phyloP scores from a whole-genome alignment of 2,888 invertebrate genomes.

The Athalia cordata region DNA sequence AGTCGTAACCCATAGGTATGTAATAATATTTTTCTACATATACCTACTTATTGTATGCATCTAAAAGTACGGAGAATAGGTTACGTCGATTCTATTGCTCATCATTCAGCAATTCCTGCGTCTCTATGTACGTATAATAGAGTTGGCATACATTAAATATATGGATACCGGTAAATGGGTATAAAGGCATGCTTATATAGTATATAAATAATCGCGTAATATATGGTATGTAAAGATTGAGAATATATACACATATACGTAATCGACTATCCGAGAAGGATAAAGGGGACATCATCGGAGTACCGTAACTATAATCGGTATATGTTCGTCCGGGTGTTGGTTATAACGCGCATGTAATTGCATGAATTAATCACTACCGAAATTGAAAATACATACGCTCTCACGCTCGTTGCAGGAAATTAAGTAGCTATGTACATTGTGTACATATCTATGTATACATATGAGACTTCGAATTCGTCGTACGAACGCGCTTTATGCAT shows the following conservation, averaged over 20 bases:
- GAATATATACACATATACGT: neutral
- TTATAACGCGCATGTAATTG: conserved; percentile 4
- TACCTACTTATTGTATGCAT: neutral
- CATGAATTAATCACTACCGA: neutral
- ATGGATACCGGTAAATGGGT: conserved; percentile 1
- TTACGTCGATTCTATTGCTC: conserved; percentile 37
- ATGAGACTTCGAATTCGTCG: too few species aligned
- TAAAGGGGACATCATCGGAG: conserved; percentile 20
- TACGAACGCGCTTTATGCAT: too few species aligned
- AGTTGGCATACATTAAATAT: neutral
- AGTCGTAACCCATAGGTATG: neutral
- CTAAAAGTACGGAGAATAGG: conserved; percentile 13
- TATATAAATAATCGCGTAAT: neutral
- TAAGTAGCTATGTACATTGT: too few species aligned
- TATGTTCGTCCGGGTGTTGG: conserved; percentile 14
- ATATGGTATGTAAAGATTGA: neutral
- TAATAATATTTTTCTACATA: neutral
- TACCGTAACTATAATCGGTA: conserved; percentile 8
- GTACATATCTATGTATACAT: too few species aligned
- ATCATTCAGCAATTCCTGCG: conserved; percentile 32
- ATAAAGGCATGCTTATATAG: too few species aligned
- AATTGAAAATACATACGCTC: neutral
- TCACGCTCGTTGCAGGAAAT: too few species aligned
- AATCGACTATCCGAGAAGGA: neutral
- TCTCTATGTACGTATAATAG: neutral